Evolutionary conservation across 2,797 vertebrate species (phyloP), one percentile per base, ranked within the genome.

Genomic region (Passerculus sandwichensis): DNA sequence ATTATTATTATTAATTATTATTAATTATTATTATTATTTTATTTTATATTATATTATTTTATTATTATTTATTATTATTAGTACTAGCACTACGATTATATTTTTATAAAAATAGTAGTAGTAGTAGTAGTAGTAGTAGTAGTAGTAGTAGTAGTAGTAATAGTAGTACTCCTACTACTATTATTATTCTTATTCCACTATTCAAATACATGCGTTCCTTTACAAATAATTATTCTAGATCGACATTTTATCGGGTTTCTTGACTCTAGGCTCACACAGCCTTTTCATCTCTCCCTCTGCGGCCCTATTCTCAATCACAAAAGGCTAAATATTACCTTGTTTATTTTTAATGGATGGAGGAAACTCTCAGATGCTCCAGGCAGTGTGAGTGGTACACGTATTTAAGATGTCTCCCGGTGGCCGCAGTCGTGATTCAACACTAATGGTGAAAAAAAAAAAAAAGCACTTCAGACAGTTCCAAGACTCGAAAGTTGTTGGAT

Each of bases 371-470:
- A 16, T 84, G 72, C 93, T 77, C 83, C 45, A 90, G 29, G n/a
- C 6, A 57, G 5, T 10, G 32, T 0, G 1, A 25, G 9, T 30
- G 21, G 26, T 50, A 19, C 1, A 5, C 3, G 4, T 3, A 34
- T 16, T 45, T 26, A 32, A 71, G 29, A 32, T 13, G 20, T 40
- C 61, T 34, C 21, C 36, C 27, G 26, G n/a, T 29, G 44, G 13
- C 9, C 26, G 7, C 29, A 88, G 45, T 16, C 15, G 15, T 12
- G 12, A 59, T 69, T 9, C 13, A 77, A 26, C 15, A 13, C 1
- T 17, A 44, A 60, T 1, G 44, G 6, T 9, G 47, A 40, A 42
- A 54, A 36, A 42, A 54, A 42, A 54, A 38, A 36, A 69, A 75
- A 91, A 91, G 1, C 19, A n/a, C 59, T 84, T 84, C 74, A 75